Evolutionary conservation across 2,113 vertebrate species (phyloP).

Genomic region (Melanostigma gelatinosum): DNA sequence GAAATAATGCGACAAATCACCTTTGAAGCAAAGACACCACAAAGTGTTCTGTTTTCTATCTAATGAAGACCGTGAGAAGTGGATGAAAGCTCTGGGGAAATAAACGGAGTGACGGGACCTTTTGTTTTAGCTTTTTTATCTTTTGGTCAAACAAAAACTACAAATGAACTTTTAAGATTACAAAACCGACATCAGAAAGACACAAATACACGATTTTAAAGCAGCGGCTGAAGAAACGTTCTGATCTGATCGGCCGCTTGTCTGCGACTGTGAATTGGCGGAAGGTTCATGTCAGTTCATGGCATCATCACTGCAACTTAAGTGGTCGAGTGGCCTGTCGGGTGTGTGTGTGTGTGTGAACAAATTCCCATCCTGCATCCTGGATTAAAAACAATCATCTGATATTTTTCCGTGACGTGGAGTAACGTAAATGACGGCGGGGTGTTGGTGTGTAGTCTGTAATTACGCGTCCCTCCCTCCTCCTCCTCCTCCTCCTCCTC

Average conservation of each 20-base stretch:
- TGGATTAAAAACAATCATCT: slow-evolving; percentile 65
- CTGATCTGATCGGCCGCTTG: slow-evolving; percentile 35
- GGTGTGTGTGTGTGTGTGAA: slow-evolving; percentile 13
- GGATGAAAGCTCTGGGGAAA: not conserved
- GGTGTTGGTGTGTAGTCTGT: slow-evolving; percentile 77
- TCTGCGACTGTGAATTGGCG: slow-evolving; percentile 37
- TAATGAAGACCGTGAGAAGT: not conserved
- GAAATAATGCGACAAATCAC: not conserved
- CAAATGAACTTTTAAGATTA: not conserved
- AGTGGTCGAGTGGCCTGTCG: slow-evolving; percentile 60
- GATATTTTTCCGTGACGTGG: slow-evolving; percentile 70
- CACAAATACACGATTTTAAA: not conserved
- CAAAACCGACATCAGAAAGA: not conserved
- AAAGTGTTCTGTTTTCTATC: not conserved
- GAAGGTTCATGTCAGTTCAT: slow-evolving; percentile 58
- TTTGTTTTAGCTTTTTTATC: not conserved
- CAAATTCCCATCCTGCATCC: slow-evolving; percentile 14
- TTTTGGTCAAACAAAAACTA: too few species aligned
- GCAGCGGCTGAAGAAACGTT: too few species aligned
- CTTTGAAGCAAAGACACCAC: not conserved
- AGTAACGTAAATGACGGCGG: slow-evolving; percentile 71
- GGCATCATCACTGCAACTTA: slow-evolving; percentile 52
- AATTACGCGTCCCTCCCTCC: slow-evolving; percentile 65
- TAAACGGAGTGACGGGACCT: not conserved
- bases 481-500: slow-evolving; percentile 31